Percentiles rank a stretch among this genome's conserved stretches.
phyloP scores from a whole-genome alignment of 2,113 vertebrate genomes.

The Caranx melampygus region DNA sequence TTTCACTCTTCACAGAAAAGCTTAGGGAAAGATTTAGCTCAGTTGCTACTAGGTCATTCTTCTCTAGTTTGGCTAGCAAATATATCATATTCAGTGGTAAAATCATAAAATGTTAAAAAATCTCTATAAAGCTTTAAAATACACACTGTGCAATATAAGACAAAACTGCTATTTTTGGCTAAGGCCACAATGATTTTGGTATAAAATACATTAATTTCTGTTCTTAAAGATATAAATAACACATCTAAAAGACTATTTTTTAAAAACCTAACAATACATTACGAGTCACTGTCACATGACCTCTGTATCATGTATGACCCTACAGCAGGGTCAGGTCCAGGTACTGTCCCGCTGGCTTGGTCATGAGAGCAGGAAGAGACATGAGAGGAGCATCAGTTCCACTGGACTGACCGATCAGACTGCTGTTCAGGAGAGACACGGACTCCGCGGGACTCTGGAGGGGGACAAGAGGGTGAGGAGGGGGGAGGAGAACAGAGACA shows the following conservation, averaged over 20 bases:
- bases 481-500: constrained; percentile 4
- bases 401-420: constrained; percentile 74
- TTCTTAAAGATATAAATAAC: constrained; percentile 83
- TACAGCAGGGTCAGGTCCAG: constrained; percentile 78
- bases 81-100: constrained; percentile 64
- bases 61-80: constrained; percentile 72
- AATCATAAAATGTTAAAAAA: constrained; percentile 63
- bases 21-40: constrained; percentile 57
- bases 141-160: constrained; percentile 84
- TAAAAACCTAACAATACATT: constrained; percentile 6
- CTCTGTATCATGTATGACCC: constrained; percentile 52
- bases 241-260: constrained; percentile 71
- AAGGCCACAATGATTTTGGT: constrained; percentile 78
- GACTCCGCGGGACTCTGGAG: constrained; percentile 77
- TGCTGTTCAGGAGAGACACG: constrained; percentile 79
- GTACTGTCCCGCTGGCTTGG: constrained; percentile 74
- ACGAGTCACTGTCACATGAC: constrained; percentile 48
- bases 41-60: constrained; percentile 59
- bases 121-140: constrained; percentile 80
- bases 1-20: constrained; percentile 74
- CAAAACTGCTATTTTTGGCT: constrained; percentile 79
- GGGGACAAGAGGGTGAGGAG: background rate
- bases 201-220: constrained; percentile 82
- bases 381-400: constrained; percentile 69
- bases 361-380: constrained; percentile 65